These are phyloP conservation scores for Clarias batrachus DNA, from an alignment of 2,113 vertebrate species.

Conservation along the genomic window DNA sequence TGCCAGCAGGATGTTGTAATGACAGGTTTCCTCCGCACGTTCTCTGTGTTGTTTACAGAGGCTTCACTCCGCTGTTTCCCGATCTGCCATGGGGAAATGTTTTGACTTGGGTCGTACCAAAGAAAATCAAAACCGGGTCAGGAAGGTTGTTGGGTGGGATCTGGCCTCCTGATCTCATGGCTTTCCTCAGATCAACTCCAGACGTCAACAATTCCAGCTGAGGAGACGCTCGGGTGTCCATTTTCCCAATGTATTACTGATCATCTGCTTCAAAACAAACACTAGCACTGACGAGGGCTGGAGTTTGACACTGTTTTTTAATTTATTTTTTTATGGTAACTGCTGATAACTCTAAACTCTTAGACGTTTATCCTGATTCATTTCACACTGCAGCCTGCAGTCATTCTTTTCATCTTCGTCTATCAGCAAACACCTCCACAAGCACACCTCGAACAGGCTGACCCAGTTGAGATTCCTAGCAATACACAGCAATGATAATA, in stretches of 20 bases:
- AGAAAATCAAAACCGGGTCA: slow-evolving; percentile 5
- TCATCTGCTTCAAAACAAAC: background rate
- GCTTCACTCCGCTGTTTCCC: slow-evolving; percentile 35
- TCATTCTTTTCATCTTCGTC: background rate
- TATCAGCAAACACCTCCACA: too few species aligned
- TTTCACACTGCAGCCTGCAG: background rate
- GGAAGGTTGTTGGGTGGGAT: background rate
- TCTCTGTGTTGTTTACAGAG: slow-evolving; percentile 56
- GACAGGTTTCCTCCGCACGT: slow-evolving; percentile 49
- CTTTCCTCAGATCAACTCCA: slow-evolving; percentile 5
- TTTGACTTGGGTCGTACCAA: slow-evolving; percentile 2
- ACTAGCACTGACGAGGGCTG: background rate
- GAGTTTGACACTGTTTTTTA: background rate
- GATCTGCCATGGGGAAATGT: slow-evolving; percentile 3
- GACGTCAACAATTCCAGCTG: background rate
- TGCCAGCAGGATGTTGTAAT: slow-evolving; percentile 67
- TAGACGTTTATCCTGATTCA: background rate
- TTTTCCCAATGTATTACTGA: background rate
- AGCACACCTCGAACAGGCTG: background rate
- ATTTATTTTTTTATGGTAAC: background rate
- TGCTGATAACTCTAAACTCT: background rate
- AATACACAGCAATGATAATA: background rate
- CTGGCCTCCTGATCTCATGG: slow-evolving; percentile 14
- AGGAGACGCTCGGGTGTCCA: background rate
- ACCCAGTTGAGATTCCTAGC: background rate